Base-by-base conservation (phyloP, 1,140 invertebrate genomes). In the Drosophila sp. region DNA sequence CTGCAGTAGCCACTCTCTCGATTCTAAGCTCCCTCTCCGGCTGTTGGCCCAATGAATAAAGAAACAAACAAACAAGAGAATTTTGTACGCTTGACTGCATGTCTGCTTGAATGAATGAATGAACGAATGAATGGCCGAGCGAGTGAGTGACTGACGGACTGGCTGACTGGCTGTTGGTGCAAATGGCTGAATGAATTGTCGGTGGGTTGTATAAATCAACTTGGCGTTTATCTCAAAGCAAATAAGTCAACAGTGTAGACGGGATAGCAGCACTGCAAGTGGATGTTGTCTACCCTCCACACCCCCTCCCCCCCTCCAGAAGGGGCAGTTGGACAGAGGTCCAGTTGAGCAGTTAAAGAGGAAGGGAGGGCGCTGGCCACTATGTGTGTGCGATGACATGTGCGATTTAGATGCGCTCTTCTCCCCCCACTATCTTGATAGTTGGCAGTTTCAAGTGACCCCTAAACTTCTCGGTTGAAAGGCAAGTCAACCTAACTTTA, bases 161-260 rank as follows among this genome's bases (percentile, higher is more conserved):
- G 66, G 33, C 65, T 56, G 65, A 70, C 60, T 61, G 64, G 23
- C 47, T 69, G 60, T 58, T 76, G 76, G 79, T 86, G 84, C 83
- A 83, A 86, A 86, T 86, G 83, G 83, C 72, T 86, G 83, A 86
- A 86, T 86, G 83, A 86, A 86, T 86, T 86, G 83, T 87, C 83
- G 83, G 83, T 89, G 84, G 79, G 84, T 83, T 87, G 76, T 89
- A 87, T 87, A 87, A 87, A 87, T 87, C 83, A 87, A 87, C 83
- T 89, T 87, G 76, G 84, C 83, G 84, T 87, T 87, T 87, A 87
- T 87, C 83, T 89, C 84, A 83, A 87, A 87, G 83, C 83, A 87
- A 87, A 89, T 87, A 87, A 87, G 84, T 87, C 84, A 87, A 89
- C 79, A 83, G 84, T 83, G 79, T 79, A 87, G 84, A 87, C 79